Evolutionary conservation across 1,140 invertebrate genomes (phyloP).

Genomic region (Drosophila murphyi): DNA sequence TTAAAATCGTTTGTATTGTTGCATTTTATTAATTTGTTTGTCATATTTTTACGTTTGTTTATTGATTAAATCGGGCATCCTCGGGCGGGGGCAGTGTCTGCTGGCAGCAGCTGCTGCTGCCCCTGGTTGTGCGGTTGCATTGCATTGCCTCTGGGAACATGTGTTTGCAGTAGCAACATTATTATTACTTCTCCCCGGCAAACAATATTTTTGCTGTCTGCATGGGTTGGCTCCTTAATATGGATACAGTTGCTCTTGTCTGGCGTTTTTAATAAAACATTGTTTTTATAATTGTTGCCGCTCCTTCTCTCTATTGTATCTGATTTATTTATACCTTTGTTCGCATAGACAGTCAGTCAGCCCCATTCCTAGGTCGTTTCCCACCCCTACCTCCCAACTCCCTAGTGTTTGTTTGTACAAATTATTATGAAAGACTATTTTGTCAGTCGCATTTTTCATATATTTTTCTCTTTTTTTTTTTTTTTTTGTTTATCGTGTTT

Average conservation of each 20-base stretch:
- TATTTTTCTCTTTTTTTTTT: conserved; percentile 40
- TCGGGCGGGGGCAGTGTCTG: conserved; percentile 2
- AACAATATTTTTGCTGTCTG: conserved; percentile 68
- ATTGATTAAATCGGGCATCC: conserved; percentile 75
- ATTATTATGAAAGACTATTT: conserved; percentile 78
- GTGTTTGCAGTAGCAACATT: conserved; percentile 74
- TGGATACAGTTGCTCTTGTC: conserved; percentile 20
- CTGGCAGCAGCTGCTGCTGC: conserved; percentile 58
- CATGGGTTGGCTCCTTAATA: conserved; percentile 1
- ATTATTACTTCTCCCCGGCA: conserved; percentile 42
- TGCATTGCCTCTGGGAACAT: conserved; percentile 64
- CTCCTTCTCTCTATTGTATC: conserved; percentile 32
- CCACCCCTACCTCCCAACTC: not conserved
- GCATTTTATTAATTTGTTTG: conserved; percentile 83
- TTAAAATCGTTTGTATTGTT: conserved; percentile 48
- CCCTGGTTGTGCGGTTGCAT: conserved; percentile 33
- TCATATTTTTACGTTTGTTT: conserved; percentile 82
- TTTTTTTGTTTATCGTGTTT: conserved; percentile 32
- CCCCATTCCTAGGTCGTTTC: not conserved
- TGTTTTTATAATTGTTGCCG: conserved; percentile 64
- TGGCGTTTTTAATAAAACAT: conserved; percentile 76
- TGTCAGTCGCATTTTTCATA: conserved; percentile 73
- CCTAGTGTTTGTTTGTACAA: conserved; percentile 62
- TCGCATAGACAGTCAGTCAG: conserved; percentile 27
- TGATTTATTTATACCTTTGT: conserved; percentile 43